Base-by-base conservation (phyloP, 1,140 invertebrate species). In the Tachypleus tridentatus region DNA sequence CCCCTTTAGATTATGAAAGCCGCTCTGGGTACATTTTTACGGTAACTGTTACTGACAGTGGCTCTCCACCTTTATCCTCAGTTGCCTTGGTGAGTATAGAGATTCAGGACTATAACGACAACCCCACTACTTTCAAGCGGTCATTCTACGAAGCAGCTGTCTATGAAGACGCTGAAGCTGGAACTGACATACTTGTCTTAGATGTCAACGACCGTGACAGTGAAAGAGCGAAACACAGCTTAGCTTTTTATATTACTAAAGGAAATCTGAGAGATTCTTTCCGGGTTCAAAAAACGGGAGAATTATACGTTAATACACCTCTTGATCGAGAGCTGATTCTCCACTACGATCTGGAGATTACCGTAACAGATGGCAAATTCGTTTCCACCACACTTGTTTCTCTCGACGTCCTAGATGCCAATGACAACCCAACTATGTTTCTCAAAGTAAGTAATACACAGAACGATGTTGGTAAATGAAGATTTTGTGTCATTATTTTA, bases 61-160 rank as follows among this genome's bases (percentile, higher is more conserved):
- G 92, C 9, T 90, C 92, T 76, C 91, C 91, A 8, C 91, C 89
- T 3, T 75, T 95, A 62, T 91, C 94, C 78, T 90, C 92, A 51
- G 91, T 95, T 65, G 93, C 92, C 74, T 93, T 90, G 0, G 94
- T 96, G 73, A 94, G 91, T 3, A 91, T 96, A 56, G 91, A 94
- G 80, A 93, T 96, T 52, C 92, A 90, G 3, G 93, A 96, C 75
- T 89, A 93, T 75, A 94, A 95, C 77, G 92, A 96, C 75, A 92
- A 91, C 76, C 83, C 88, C 9, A 88, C 91, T 0, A 73, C 78
- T 29, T 95, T 94, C 76, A 81, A 83, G 47, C 80, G 85, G 67
- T 75, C 80, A 10, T 76, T 77, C 54, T 89, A 91, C 71, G 77
- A 83, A 69, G 83, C 86, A 3, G 76, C 82, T 61, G 85, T 92